Evolutionary conservation across 2,888 invertebrate genomes (phyloP), one percentile per base, ranked within the genome.

Genomic region (Timema cristinae): DNA sequence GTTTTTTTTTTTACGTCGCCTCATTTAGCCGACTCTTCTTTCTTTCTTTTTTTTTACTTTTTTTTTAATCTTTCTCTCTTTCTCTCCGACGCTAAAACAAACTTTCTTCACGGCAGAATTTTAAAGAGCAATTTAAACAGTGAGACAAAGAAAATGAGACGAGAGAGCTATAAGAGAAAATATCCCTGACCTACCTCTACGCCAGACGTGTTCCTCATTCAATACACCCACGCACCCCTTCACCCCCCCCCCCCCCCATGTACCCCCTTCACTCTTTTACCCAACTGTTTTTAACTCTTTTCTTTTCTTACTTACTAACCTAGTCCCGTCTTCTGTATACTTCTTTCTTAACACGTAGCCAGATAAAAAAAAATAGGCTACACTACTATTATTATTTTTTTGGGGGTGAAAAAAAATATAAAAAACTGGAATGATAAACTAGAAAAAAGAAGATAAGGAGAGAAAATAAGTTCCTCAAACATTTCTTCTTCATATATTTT

Each of bases 121-220:
- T 74, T 74, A 72, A 74, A 74, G 74, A 74, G 74, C 74, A 74
- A 74, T 74, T 74, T 74, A 72, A 71, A 72, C 72, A 72, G 72
- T 32, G 67, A 67, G 69, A 69, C 68, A 69, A 66, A 71, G 71
- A 71, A 32, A 32, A 4, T 32, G 32, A 1, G 32, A 32, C 32
- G 32, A n/a, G 7, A 15, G 56, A 50, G 66, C 15, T 15, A 56
- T 54, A n/a, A 9, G 66, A 47, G 50, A 32, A 32, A 32, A 32
- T 32, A 63, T 63, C 63, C 63, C 47, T 48, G 63, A 63, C 63
- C 63, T 63, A 63, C 63, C 63, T 48, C 48, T 63, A 63, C 63
- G 63, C 48, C 63, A 63, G 63, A 63, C 63, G 63, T 63, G 63
- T 63, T 63, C 48, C 63, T 63, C 63, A 63, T 63, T 63, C 63